Conservation (phyloP, 2,797 vertebrate species). For the Phylloscopus collybita region DNA sequence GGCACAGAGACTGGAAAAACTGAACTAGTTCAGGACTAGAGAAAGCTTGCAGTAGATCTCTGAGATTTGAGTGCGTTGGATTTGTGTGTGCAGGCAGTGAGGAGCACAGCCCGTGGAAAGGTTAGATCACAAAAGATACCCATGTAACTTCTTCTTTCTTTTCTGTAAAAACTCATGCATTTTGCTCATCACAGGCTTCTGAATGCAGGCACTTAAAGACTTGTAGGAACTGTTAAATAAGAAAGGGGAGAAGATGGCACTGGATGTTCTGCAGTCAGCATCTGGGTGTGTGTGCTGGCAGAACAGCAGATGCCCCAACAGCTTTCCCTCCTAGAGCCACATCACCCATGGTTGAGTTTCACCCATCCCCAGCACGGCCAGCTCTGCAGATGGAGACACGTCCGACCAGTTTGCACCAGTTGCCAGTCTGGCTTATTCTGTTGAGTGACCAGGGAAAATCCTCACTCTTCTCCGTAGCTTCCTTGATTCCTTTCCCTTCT, state of each 20-base stretch:
- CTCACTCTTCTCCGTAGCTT: not conserved
- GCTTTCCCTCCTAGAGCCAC: not conserved
- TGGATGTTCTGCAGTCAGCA: not conserved
- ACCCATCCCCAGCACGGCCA: not conserved
- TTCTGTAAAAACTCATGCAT: not conserved
- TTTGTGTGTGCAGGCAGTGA: not conserved
- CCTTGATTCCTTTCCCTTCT: not conserved
- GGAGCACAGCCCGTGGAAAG: not conserved
- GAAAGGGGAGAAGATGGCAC: not conserved
- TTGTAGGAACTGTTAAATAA: not conserved
- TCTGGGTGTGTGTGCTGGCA: not conserved
- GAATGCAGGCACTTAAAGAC: not conserved
- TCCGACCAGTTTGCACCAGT: not conserved
- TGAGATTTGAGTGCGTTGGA: accelerated
- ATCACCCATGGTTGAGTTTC: not conserved
- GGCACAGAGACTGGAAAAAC: not conserved
- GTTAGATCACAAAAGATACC: not conserved
- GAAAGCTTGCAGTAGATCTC: not conserved
- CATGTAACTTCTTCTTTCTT: not conserved
- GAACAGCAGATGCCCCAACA: not conserved
- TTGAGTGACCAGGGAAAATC: not conserved
- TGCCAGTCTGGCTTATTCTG: not conserved
- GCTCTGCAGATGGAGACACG: not conserved
- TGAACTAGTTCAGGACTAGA: not conserved
- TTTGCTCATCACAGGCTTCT: not conserved